Percentiles rank a stretch among this genome's conserved stretches.
These are phyloP conservation scores for Eilema griseolum DNA, from an alignment of 2,888 invertebrate genomes.

Conservation along the genomic window DNA sequence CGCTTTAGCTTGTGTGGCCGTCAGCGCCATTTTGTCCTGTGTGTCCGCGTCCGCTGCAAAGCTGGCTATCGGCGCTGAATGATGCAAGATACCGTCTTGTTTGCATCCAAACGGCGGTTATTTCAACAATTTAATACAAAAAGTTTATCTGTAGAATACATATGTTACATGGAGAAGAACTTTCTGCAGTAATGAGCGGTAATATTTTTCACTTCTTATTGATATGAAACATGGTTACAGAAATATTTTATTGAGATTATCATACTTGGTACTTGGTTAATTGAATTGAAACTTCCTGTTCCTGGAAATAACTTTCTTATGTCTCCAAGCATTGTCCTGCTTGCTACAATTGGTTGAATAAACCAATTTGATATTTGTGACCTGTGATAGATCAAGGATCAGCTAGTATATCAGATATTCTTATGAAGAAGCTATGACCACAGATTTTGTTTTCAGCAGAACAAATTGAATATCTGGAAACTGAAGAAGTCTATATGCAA, in stretches of 20 bases:
- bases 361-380: slow-evolving; percentile 29
- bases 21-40: slow-evolving; percentile 84
- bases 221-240: background rate
- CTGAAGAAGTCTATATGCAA: slow-evolving; percentile 69
- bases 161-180: slow-evolving; percentile 36
- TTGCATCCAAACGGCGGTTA: slow-evolving; percentile 49
- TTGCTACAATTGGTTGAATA: slow-evolving; percentile 20
- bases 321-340: no score
- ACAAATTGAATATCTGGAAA: slow-evolving; percentile 70
- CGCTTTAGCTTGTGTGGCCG: slow-evolving; percentile 74
- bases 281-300: slow-evolving; percentile 1
- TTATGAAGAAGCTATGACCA: slow-evolving; percentile 37
- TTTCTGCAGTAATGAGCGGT: slow-evolving; percentile 47
- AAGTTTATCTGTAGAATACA: slow-evolving; percentile 7
- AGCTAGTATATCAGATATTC: slow-evolving; percentile 18
- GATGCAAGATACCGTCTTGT: slow-evolving; percentile 72
- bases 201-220: slow-evolving; percentile 31
- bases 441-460: slow-evolving; percentile 64
- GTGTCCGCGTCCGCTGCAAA: slow-evolving; percentile 50
- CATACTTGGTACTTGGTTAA: background rate
- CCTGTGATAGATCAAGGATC: slow-evolving; percentile 10
- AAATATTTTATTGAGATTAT: background rate
- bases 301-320: background rate
- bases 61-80: slow-evolving; percentile 62
- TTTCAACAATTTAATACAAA: slow-evolving; percentile 4